Percentiles rank a stretch among this genome's conserved stretches.
Evolutionary conservation across 1,140 invertebrate species (phyloP).

Genomic region (Papilio dardanus): DNA sequence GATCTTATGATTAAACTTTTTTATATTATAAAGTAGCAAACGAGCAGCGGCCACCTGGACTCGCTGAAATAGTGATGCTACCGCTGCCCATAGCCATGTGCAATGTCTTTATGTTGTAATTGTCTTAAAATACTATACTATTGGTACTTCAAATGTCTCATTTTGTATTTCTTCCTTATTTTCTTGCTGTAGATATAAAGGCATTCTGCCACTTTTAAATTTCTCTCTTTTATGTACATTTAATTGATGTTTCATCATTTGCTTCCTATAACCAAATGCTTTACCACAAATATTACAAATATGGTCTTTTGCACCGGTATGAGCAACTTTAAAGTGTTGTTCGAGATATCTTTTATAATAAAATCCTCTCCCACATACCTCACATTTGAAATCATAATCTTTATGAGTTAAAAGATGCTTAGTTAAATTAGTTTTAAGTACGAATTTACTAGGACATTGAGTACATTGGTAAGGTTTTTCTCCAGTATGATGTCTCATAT

Average conservation of each 20-base stretch:
- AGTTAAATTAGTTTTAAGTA: constrained; percentile 81
- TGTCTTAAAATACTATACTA: not conserved
- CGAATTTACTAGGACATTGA: constrained; percentile 77
- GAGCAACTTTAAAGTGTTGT: constrained; percentile 75
- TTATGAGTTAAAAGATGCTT: constrained; percentile 74
- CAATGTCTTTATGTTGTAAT: too few species aligned
- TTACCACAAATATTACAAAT: constrained; percentile 80
- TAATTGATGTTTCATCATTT: constrained; percentile 81
- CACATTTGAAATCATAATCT: constrained; percentile 68
- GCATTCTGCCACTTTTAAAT: constrained; percentile 64
- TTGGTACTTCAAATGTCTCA: not conserved
- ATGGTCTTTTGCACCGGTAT: constrained; percentile 81
- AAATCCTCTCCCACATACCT: constrained; percentile 57
- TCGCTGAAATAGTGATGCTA: too few species aligned
- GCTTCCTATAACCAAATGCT: constrained; percentile 79
- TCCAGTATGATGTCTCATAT: constrained; percentile 81
- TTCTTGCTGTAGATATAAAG: constrained; percentile 61
- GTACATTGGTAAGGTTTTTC: constrained; percentile 80
- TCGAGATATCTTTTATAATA: constrained; percentile 62
- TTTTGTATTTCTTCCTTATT: constrained; percentile 35
- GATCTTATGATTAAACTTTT: too few species aligned
- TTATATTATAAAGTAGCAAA: too few species aligned
- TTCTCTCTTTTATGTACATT: constrained; percentile 80
- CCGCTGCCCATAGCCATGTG: too few species aligned
- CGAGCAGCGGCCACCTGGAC: too few species aligned